Evolutionary conservation across 2,888 invertebrate species (phyloP).

Genomic region (Chymomyza fuscimana): DNA sequence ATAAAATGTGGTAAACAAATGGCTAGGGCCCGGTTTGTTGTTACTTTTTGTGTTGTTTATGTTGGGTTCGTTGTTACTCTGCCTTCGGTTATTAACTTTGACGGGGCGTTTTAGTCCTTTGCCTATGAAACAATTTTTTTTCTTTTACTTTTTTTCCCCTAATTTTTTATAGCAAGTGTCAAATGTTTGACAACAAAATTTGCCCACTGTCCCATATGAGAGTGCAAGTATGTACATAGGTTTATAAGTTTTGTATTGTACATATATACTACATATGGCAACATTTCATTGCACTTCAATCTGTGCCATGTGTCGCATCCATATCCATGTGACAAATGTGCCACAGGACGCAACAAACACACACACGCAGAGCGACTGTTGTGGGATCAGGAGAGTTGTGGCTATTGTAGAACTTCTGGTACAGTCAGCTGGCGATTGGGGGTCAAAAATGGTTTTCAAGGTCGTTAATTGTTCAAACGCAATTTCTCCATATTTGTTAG

Average conservation of each 20-base stretch:
- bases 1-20: constrained; percentile 64
- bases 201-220: neutral
- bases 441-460: neutral
- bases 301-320: neutral
- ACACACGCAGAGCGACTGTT: neutral
- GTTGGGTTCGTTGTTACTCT: neutral
- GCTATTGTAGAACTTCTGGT: neutral
- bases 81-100: constrained; percentile 55
- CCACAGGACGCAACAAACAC: too few relatives aligned
- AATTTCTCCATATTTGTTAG: neutral
- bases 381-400: neutral
- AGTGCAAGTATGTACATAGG: neutral
- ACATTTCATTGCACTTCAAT: constrained; percentile 53
- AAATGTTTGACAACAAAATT: neutral
- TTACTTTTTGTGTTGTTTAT: neutral
- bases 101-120: constrained; percentile 22
- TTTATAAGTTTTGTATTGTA: neutral
- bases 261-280: constrained; percentile 12
- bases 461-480: neutral
- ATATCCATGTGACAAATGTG: neutral
- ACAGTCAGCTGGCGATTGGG: neutral
- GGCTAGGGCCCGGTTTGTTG: constrained; percentile 10
- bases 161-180: neutral
- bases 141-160: neutral
- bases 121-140: neutral